Base-by-base conservation (phyloP, 2,888 invertebrate genomes). In the Dicranocentrus wangi region DNA sequence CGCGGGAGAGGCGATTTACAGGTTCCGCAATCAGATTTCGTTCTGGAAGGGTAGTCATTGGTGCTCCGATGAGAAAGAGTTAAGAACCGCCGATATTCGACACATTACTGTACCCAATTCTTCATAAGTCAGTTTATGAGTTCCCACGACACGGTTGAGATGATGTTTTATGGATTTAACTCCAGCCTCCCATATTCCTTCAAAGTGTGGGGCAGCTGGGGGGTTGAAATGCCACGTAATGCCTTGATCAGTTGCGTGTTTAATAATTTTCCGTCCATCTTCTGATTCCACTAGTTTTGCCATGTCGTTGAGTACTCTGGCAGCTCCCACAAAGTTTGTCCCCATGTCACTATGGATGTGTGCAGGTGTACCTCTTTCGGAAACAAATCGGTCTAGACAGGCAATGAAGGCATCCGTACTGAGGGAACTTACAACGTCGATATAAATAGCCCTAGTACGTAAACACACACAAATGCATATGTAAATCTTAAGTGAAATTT, bases 171-270 rank as follows among this genome's bases (percentile, higher is more conserved):
- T 27, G 1, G 13, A 3, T 8, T 32, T 28, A 1, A 63, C 61
- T 7, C 61, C 61, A n/a, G 61, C 28, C 19, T 63, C 61, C 61
- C 61, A 63, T 28, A 63, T 1, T 3, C 32, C 84, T 0, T 71
- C 84, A 58, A 84, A 85, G 43, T 85, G 80, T 0, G 85, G 84
- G 8, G 81, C 39, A n/a, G 27, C 27, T 8, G 82, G 82, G 13
- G 82, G 84, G 42, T 79, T 81, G 60, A 85, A 84, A 21, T 84
- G 71, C 84, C 83, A 86, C 5, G 32, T 32, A 7, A 32, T 32
- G 3, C 32, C 32, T 10, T 32, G 32, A 32, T 8, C 51, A 3
- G 19, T 84, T 77, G 0, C 63, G 42, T 43, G 82, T 61, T 7
- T 13, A 32, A 66, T 15, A 3, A 21, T 1, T 23, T 1, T 7